phyloP scores from a whole-genome alignment of 2,113 vertebrate species.

The Amphilophus citrinellus region DNA sequence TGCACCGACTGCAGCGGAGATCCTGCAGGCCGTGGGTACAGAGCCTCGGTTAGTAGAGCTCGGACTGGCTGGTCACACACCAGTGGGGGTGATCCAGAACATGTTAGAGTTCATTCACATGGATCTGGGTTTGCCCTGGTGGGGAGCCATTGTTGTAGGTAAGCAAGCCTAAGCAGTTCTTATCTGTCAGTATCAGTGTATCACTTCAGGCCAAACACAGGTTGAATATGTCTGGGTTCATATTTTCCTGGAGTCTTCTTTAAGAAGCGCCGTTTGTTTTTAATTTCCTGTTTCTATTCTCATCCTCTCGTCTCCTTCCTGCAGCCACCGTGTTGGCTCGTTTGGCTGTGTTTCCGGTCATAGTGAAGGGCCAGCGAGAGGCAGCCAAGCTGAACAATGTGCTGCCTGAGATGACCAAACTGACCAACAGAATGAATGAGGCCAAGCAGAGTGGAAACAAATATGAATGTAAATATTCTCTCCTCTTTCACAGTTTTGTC shows the following conservation, averaged over 20 bases:
- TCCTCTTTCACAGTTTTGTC: neutral
- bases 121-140: constrained; percentile 89
- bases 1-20: constrained; percentile 72
- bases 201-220: neutral
- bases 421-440: constrained; percentile 83
- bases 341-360: constrained; percentile 86
- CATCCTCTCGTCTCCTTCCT: neutral
- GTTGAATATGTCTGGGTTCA: neutral
- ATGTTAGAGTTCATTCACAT: constrained; percentile 87
- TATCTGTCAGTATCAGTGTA: neutral
- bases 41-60: constrained; percentile 85
- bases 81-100: constrained; percentile 89
- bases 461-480: constrained; percentile 81
- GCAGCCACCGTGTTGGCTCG: constrained; percentile 87
- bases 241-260: accelerated
- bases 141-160: constrained; percentile 91
- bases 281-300: neutral
- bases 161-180: constrained; percentile 30
- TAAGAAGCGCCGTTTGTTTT: accelerated
- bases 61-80: constrained; percentile 83
- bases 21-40: constrained; percentile 71
- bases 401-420: constrained; percentile 85
- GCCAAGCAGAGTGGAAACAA: constrained; percentile 87
- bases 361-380: constrained; percentile 89
- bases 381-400: constrained; percentile 91